Evolutionary conservation across 2,888 invertebrate genomes (phyloP).

Genomic region (Ophioninae sp.): DNA sequence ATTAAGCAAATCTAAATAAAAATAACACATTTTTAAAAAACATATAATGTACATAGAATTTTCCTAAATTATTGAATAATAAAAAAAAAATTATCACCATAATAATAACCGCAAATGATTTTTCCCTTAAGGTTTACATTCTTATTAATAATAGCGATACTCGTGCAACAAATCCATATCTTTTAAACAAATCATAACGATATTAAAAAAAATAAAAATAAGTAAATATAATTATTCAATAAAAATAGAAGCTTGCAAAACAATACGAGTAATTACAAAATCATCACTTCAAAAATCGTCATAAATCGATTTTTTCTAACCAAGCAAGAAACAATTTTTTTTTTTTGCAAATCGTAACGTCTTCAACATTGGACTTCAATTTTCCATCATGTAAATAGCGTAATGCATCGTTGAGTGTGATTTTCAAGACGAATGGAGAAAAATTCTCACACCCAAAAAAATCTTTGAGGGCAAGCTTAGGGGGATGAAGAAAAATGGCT

Average conservation of each 20-base stretch:
- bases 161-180: too few species aligned
- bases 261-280: too few species aligned
- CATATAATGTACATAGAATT: not conserved
- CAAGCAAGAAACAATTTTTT: too few species aligned
- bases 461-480: not conserved
- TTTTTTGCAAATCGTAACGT: not conserved
- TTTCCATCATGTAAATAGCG: not conserved
- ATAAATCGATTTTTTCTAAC: too few species aligned
- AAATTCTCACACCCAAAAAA: not conserved
- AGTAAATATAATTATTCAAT: not conserved
- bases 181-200: not conserved
- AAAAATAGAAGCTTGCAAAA: too few species aligned
- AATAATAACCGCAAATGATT: not conserved
- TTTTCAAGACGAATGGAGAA: not conserved
- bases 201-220: not conserved
- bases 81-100: not conserved
- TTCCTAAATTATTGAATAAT: not conserved
- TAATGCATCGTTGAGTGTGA: not conserved
- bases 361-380: not conserved
- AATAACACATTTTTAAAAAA: not conserved
- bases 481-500: conserved; percentile 59
- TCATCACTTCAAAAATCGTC: too few species aligned
- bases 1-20: not conserved
- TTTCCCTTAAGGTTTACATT: not conserved
- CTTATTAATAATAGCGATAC: too few species aligned